Evolutionary conservation across 2,797 vertebrate species (phyloP), one percentile per base, ranked within the genome.

Genomic region (Pipistrellus pipistrellus): DNA sequence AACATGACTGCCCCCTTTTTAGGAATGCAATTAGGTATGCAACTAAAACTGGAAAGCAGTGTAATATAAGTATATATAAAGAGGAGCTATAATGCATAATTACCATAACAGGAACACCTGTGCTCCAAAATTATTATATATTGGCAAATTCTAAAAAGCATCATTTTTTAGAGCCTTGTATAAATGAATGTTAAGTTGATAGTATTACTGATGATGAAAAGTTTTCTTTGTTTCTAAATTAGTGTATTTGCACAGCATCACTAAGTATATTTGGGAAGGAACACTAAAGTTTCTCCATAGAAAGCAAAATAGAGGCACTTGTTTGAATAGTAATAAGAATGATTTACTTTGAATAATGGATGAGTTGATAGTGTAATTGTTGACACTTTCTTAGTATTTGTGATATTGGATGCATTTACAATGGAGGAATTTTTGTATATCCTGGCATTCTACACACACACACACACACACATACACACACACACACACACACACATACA

Each of bases 221-320:
- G 30, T 66, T 69, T 62, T 14, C 25, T 82, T 64, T 90, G 48
- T 46, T 55, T 93, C 84, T 68, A 73, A 44, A 21, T 46, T 48
- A 35, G 32, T 55, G 5, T 93, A 27, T 82, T 75, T 90, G 38
- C 51, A 73, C 25, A 84, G 89, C 20, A 62, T 86, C 57, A 59
- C 68, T 53, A 69, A 85, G 23, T 92, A 17, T 91, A 53, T 77
- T 86, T 93, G 71, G 76, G 53, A 62, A 95, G 32, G 46, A 88
- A 81, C 62, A 55, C 91, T 83, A 13, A 93, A 55, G 27, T 81
- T 92, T 85, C 55, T 71, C 55, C 64, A 41, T 51, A 84, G 32
- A 87, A 89, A 88, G n/a, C 27, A 87, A 95, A 88, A 62, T 46
- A 84, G 32, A 90, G 5, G 23, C 25, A 89, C 13, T 66, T 82